Evolutionary conservation across 1,140 invertebrate genomes (phyloP), one percentile per base, ranked within the genome.

Genomic region (Alviniconcha marisindica): DNA sequence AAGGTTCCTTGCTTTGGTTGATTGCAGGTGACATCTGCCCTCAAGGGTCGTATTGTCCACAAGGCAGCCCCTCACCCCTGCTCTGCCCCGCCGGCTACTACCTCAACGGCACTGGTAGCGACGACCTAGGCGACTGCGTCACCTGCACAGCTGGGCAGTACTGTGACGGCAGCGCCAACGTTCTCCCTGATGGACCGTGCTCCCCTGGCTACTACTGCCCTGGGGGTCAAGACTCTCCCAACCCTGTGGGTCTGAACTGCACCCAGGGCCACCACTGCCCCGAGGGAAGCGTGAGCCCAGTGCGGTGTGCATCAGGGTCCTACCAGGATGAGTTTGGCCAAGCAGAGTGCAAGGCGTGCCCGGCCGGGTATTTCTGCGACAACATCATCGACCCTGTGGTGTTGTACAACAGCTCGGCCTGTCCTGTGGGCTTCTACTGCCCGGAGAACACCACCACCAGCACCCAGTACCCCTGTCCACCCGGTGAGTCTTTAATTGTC

Each of bases 21-120:
- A n/a, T n/a, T n/a, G 31, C 83, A 92, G 91, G 91, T 78, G 87
- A 92, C 77, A 90, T 90, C 38, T 92, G 91, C 80, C 91, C 91
- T 18, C 77, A 81, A 60, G 91, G 91, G 38, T 44, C 88, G 18
- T 91, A 89, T 77, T 92, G 91, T 81, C 89, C 90, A 21, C 40
- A 36, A 42, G 91, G 89, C 36, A 91, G 88, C 80, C 12, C 84
- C 5, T 78, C 90, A 2, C 90, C 91, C 28, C 78, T 44, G 0
- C 85, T 87, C 18, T 92, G 91, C 85, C 87, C 83, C 36, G 71
- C 86, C 42, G 90, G 91, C 14, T 84, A 83, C 31, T 92, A 87
- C 83, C 83, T 91, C 18, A 90, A 92, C 80, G 87, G 86, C 44
- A 92, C 91, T 15, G 90, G 90, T 48, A 92, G 88, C 82, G 82